Base-by-base conservation (phyloP, 2,797 vertebrate species). In the Botia almorhae region DNA sequence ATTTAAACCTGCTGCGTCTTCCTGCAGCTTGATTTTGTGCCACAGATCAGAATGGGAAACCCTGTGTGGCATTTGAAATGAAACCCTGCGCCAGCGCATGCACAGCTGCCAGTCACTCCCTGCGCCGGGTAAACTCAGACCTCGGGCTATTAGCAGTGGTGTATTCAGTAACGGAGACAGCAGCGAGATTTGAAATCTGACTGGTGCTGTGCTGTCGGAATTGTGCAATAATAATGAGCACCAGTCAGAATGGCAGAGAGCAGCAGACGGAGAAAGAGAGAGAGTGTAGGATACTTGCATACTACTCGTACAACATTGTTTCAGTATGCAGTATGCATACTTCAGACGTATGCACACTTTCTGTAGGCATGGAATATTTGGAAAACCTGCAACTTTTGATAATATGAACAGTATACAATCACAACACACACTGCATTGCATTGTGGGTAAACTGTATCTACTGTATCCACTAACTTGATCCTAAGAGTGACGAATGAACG, bases 11-110 rank as follows among this genome's bases (percentile, higher is more conserved):
- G 8, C 6, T 13, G 19, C 19, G 61, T 56, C 51, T 72, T 64
- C n/a, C 69, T 69, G 63, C 46, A 16, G 29, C 43, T 19, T 55
- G 23, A 29, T 56, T 65, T 56, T 71, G n/a, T 70, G 39, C 23
- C 55, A 64, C 64, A 67, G 43, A 61, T 58, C 51, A 68, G 74
- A 2, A 39, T 6, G 46, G 55, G 29, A 48, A 76, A 65, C 12
- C 58, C 65, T 81, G 67, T 50, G 36, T 76, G 70, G 81, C 80
- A 76, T 80, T 43, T 72, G 69, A 51, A 82, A 82, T 58, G 33
- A 79, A 81, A 61, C 23, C n/a, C 33, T 55, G 33, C 68, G 68
- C 55, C 50, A 70, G 29, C 51, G 46, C 68, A 53, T 63, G 14
- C 53, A 61, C 56, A 71, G 68, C 76, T 79, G 76, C 29, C 76